Evolutionary conservation across 2,113 vertebrate species (phyloP).

Genomic region (Cyprinodon variegatus): DNA sequence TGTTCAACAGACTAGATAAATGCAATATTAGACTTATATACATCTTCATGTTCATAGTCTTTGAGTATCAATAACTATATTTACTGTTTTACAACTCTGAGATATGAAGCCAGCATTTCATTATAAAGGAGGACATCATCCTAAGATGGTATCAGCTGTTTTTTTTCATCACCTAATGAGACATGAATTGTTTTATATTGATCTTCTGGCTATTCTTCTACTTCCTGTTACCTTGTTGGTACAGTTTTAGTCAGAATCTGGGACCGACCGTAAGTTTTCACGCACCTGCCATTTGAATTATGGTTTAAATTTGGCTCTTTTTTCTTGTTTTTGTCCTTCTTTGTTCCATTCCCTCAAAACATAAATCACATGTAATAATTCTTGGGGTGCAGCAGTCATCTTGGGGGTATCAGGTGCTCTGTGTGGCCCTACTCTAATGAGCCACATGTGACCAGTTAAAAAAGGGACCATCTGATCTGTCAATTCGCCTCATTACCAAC

Average conservation of each 20-base stretch:
- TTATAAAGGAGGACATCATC: not conserved
- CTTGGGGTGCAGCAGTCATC: constrained; percentile 53
- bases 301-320: constrained; percentile 12
- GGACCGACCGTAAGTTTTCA: not conserved
- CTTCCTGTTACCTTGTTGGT: not conserved
- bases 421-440: constrained; percentile 69
- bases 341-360: not conserved
- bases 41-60: too few species aligned
- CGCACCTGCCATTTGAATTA: not conserved
- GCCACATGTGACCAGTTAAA: constrained; percentile 80
- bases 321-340: constrained; percentile 1
- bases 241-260: not conserved
- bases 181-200: constrained; percentile 34
- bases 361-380: constrained; percentile 56
- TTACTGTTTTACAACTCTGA: not conserved
- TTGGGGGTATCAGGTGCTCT: constrained; percentile 74
- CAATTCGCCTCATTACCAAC: constrained; percentile 76
- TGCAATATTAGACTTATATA: too few species aligned
- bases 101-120: not conserved
- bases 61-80: not conserved
- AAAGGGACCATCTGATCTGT: constrained; percentile 75
- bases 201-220: constrained; percentile 3
- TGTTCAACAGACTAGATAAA: constrained; percentile 3
- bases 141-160: constrained; percentile 38
- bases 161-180: constrained; percentile 47